A percentile compares a stretch with the other conserved stretches of the same genome.
Conservation (phyloP, 2,113 vertebrate genomes). For the Myanophis thanlyinensis region DNA sequence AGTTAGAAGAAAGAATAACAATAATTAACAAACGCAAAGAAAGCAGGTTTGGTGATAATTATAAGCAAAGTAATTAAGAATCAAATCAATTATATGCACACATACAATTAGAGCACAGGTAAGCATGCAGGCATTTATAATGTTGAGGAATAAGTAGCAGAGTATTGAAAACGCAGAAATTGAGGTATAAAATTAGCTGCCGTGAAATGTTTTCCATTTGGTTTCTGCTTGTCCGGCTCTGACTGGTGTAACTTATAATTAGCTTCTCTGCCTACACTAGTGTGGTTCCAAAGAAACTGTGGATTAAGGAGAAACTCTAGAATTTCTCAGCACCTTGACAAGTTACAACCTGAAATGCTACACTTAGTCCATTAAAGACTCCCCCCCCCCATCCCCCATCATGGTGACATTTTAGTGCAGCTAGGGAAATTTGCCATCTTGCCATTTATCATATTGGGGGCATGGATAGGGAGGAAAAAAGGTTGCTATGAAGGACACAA, state of each 20-base stretch:
- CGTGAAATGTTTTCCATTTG: constrained; percentile 82
- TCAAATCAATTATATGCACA: not conserved
- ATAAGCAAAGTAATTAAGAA: constrained; percentile 39
- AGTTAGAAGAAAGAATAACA: constrained; percentile 18
- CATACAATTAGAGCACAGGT: not conserved
- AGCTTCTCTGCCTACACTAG: constrained; percentile 86
- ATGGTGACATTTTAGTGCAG: constrained; percentile 96
- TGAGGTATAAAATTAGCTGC: constrained; percentile 63
- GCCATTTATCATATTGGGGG: constrained; percentile 94
- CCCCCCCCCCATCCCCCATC: constrained; percentile 67
- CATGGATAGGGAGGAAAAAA: constrained; percentile 80
- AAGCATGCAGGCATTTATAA: constrained; percentile 9
- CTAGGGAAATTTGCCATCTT: constrained; percentile 84
- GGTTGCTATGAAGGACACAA: constrained; percentile 84
- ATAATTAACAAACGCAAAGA: constrained; percentile 14
- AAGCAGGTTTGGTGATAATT: constrained; percentile 1
- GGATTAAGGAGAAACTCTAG: constrained; percentile 84
- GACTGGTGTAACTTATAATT: constrained; percentile 92
- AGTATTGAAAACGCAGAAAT: constrained; percentile 47
- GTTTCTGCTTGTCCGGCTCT: constrained; percentile 79
- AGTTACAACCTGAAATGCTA: constrained; percentile 98
- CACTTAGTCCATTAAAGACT: constrained; percentile 99
- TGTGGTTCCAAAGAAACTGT: constrained; percentile 77
- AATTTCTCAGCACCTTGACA: constrained; percentile 95
- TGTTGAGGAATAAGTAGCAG: constrained; percentile 46